phyloP scores from a whole-genome alignment of 2,888 invertebrate species.

The Cosmia pyralina region DNA sequence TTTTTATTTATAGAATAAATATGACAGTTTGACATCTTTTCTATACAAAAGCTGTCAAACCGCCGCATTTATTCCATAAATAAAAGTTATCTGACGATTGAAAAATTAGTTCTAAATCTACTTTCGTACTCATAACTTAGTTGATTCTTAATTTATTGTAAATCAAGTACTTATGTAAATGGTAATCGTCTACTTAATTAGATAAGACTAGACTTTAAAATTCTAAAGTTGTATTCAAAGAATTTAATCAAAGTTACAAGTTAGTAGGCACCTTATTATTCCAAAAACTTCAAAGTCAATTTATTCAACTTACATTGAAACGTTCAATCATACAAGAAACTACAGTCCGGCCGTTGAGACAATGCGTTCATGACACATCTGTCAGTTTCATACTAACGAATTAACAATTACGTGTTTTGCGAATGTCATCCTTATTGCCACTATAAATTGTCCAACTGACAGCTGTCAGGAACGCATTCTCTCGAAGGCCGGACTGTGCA shows the following conservation, averaged over 20 bases:
- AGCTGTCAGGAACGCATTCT: too few relatives aligned
- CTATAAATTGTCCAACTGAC: too few relatives aligned
- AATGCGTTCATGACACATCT: too few relatives aligned
- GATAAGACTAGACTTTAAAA: not conserved
- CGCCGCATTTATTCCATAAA: too few relatives aligned
- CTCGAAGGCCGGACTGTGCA: not conserved
- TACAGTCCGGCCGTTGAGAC: not conserved
- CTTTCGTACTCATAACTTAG: not conserved
- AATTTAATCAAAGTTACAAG: slow-evolving; percentile 15
- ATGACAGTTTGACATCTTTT: too few relatives aligned
- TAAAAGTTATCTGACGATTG: too few relatives aligned
- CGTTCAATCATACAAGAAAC: not conserved
- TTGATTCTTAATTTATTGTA: slow-evolving; percentile 10
- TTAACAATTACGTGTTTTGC: too few relatives aligned
- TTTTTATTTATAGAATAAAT: too few relatives aligned
- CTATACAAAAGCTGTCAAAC: too few relatives aligned
- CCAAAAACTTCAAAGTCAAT: slow-evolving; percentile 6
- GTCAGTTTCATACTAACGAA: too few relatives aligned
- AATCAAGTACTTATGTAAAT: not conserved
- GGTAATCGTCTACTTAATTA: not conserved
- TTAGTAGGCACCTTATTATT: not conserved
- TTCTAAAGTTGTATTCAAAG: not conserved
- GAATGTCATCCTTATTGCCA: too few relatives aligned
- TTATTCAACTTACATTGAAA: slow-evolving; percentile 10
- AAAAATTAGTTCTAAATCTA: too few relatives aligned